Evolutionary conservation across 2,113 vertebrate species (phyloP), one percentile per base, ranked within the genome.

Genomic region (Peromyscus californicus): DNA sequence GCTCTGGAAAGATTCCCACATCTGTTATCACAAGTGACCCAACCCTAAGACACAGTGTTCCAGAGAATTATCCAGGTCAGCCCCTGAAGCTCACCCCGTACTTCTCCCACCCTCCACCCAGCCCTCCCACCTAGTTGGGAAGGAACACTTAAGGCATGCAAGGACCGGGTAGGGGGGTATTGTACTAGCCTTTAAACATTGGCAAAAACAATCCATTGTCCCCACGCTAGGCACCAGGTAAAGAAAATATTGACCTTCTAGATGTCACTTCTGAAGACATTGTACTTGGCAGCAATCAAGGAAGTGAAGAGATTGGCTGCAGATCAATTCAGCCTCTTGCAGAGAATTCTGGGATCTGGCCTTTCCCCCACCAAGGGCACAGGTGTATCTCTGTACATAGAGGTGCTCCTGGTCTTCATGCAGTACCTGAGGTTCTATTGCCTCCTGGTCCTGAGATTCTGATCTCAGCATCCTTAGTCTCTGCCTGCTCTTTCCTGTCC

Each of bases 131-230:
- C 42, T 42, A 12, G 22, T 36, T 31, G 69, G 76, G 63, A 67
- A 39, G 45, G 26, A 74, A 29, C 39, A 24, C 24, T 83, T 31
- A 78, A 88, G 85, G 59, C 29, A 0, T 39, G 39, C 59, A 65
- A 24, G 26, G 7, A 42, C 59, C 2, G n/a, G 24, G 63, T 10
- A 11, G 6, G 45, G 45, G 21, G 29, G n/a, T 45, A 1, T 74
- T 45, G 26, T 33, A 65, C 17, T 88, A 42, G 61, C 63, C 92
- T 97, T 94, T 90, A 90, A 92, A 48, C 39, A 65, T 19, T 70
- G 48, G 45, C 74, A 48, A 19, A 80, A 97, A 65, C 69, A 96
- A 61, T 80, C 42, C 42, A 19, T 95, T 84, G 51, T 90, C 45
- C n/a, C 16, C n/a, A 90, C 16, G 61, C 21, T 67, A 70, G 70